Evolutionary conservation across 1,140 invertebrate species (phyloP).

Genomic region (Argopecten irradians): DNA sequence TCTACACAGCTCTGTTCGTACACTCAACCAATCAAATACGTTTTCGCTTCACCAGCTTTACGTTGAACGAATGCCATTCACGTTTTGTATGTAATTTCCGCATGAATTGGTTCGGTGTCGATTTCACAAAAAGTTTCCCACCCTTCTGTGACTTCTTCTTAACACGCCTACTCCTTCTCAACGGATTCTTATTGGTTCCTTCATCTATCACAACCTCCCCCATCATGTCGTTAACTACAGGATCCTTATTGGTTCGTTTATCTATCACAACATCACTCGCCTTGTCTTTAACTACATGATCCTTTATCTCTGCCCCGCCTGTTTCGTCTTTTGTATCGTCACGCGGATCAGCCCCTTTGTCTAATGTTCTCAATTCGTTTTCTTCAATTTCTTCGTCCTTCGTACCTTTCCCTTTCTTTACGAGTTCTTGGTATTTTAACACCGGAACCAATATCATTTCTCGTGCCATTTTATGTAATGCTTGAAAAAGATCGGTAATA

Average conservation of each 20-base stretch:
- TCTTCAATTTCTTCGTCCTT: too few relatives aligned
- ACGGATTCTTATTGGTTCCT: neutral
- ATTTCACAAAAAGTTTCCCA: neutral
- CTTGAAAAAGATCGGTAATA: neutral
- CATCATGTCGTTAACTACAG: neutral
- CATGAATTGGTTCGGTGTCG: neutral
- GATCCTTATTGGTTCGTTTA: neutral
- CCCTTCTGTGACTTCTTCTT: too few relatives aligned
- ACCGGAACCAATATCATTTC: neutral
- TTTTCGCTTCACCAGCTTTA: too few relatives aligned
- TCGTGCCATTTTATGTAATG: slow-evolving; percentile 9
- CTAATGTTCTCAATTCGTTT: too few relatives aligned
- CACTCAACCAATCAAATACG: too few relatives aligned
- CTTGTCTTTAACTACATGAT: neutral
- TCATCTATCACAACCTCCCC: neutral
- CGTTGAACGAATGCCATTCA: too few relatives aligned
- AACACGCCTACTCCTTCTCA: neutral
- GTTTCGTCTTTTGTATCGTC: neutral
- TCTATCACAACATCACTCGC: neutral
- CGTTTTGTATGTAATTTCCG: too few relatives aligned
- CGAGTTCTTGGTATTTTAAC: slow-evolving; percentile 36
- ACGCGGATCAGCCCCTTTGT: too few relatives aligned
- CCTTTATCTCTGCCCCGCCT: too few relatives aligned
- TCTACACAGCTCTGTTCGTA: too few relatives aligned
- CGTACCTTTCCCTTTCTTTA: neutral